Conservation (phyloP, 2,113 vertebrate species). For the Scopus umbretta region DNA sequence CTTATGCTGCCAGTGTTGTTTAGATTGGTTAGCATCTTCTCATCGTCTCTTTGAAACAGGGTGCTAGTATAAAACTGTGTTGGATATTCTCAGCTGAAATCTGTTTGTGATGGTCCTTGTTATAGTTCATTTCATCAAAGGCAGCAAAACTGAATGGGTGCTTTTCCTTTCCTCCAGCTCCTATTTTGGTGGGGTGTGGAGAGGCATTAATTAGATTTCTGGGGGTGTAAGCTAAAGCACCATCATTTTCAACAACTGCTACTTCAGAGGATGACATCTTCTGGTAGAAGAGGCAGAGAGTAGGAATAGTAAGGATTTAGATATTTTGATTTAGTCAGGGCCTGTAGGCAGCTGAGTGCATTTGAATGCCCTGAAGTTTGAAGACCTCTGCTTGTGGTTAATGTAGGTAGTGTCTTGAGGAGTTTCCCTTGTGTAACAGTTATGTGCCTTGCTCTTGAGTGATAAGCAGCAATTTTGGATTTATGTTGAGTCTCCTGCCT, state of each 20-base stretch:
- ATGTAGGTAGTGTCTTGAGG: not conserved
- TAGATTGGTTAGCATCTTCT: not conserved
- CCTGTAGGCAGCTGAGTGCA: not conserved
- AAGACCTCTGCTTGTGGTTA: not conserved
- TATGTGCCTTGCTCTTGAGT: not conserved
- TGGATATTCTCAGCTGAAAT: not conserved
- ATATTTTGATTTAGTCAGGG: not conserved
- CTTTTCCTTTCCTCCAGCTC: not conserved
- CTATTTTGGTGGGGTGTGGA: not conserved
- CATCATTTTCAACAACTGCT: not conserved
- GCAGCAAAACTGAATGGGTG: not conserved
- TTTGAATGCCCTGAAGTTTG: not conserved
- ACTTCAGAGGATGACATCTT: not conserved
- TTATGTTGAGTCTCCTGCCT: not conserved
- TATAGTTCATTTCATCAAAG: not conserved
- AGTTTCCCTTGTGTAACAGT: not conserved
- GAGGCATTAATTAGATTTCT: not conserved
- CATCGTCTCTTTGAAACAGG: not conserved
- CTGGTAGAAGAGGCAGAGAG: not conserved
- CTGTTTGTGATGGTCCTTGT: not conserved
- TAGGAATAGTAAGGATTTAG: not conserved
- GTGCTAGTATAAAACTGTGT: not conserved
- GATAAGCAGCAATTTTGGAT: not conserved
- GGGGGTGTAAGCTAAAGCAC: not conserved
- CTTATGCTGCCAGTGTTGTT: not conserved